Evolutionary conservation across 2,888 invertebrate genomes (phyloP).

Genomic region (Drosophila limbata): DNA sequence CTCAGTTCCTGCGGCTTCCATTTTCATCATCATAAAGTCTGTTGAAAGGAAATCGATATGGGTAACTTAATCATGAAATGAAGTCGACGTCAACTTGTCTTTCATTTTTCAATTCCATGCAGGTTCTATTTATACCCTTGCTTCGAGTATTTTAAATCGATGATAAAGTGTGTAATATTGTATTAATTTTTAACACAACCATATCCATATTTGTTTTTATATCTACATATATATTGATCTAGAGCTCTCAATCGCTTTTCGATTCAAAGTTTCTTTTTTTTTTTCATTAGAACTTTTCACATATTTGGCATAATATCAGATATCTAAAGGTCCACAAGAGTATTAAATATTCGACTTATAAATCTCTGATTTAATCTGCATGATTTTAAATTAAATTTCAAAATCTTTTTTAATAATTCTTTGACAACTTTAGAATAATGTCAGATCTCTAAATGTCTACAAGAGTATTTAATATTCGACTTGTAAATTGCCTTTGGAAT

Average conservation of each 20-base stretch:
- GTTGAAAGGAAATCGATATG: slow-evolving; percentile 78
- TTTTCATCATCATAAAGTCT: slow-evolving; percentile 77
- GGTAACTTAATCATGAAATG: slow-evolving; percentile 75
- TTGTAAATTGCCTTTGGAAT: background rate
- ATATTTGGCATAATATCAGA: too few relatives aligned
- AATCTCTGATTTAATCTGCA: background rate
- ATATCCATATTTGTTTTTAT: too few relatives aligned
- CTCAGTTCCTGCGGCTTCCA: slow-evolving; percentile 62
- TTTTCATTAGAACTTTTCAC: too few relatives aligned
- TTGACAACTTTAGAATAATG: background rate
- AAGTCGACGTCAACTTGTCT: slow-evolving; percentile 72
- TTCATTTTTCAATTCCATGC: slow-evolving; percentile 48
- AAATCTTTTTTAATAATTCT: too few relatives aligned
- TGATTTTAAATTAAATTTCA: background rate
- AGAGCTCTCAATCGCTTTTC: too few relatives aligned
- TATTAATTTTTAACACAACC: background rate
- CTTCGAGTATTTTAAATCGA: background rate
- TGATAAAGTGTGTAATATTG: background rate
- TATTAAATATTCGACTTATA: too few relatives aligned
- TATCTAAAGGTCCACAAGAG: background rate
- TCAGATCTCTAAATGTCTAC: background rate
- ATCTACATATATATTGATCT: too few relatives aligned
- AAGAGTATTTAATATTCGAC: slow-evolving; percentile 21
- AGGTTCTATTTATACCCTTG: background rate
- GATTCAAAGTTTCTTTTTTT: too few relatives aligned